phyloP scores from a whole-genome alignment of 2,113 vertebrate species.

The Archocentrus centrarchus region DNA sequence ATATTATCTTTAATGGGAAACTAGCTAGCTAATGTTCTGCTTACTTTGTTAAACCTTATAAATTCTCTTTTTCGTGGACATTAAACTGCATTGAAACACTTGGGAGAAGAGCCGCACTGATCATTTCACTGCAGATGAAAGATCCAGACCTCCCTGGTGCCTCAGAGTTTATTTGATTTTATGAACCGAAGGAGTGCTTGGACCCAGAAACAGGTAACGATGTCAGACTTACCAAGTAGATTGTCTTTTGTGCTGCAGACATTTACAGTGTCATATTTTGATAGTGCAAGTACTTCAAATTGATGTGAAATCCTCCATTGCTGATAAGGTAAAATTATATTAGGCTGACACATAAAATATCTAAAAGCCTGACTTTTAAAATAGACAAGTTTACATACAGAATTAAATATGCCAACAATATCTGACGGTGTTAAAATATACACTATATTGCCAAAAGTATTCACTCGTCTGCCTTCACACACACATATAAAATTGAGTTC shows the following conservation, averaged over 20 bases:
- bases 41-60: neutral
- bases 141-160: neutral
- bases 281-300: neutral
- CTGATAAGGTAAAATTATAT: too few relatives aligned
- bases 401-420: neutral
- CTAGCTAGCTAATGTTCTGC: neutral
- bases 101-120: neutral
- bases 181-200: neutral
- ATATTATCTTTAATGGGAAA: neutral
- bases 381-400: neutral
- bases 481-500: too few relatives aligned
- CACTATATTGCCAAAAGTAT: too few relatives aligned
- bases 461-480: too few relatives aligned
- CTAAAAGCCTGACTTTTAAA: neutral
- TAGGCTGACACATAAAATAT: neutral
- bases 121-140: neutral
- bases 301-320: neutral
- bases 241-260: neutral
- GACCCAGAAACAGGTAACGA: neutral
- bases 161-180: neutral
- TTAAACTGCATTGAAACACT: neutral
- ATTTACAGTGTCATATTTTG: neutral
- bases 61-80: neutral
- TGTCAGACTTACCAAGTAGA: neutral
- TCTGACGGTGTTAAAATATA: too few relatives aligned